phyloP scores from a whole-genome alignment of 2,888 invertebrate species.

The Apotomis betuletana region DNA sequence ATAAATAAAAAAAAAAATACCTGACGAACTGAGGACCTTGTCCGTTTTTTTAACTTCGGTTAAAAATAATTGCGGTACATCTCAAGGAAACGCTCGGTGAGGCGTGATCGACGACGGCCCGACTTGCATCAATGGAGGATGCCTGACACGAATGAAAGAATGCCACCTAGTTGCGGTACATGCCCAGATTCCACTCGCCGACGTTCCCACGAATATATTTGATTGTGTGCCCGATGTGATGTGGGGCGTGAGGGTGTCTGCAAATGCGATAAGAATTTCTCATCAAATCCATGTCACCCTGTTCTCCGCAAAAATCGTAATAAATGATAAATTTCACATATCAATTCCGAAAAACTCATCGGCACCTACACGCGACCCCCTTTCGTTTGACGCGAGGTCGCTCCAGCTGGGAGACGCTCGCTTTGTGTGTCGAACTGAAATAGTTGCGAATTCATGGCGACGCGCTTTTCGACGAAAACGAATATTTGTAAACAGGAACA shows the following conservation, averaged over 20 bases:
- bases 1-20: too few species aligned
- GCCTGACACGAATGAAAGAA: conserved; percentile 29
- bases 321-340: conserved; percentile 28
- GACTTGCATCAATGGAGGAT: conserved; percentile 25
- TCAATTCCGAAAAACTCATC: conserved; percentile 29
- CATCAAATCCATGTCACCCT: conserved; percentile 14
- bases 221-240: conserved; percentile 28
- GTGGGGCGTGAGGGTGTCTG: conserved; percentile 13
- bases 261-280: conserved; percentile 35
- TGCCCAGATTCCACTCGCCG: conserved; percentile 15
- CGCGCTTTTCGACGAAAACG: conserved; percentile 43
- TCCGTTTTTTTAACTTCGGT: too few species aligned
- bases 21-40: too few species aligned
- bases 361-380: conserved; percentile 36
- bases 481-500: conserved; percentile 54
- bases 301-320: conserved; percentile 20
- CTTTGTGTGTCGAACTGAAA: conserved; percentile 60
- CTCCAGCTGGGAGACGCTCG: conserved; percentile 49
- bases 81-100: conserved; percentile 6
- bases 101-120: background rate
- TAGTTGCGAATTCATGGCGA: conserved; percentile 54
- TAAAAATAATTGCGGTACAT: background rate
- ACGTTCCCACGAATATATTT: conserved; percentile 26
- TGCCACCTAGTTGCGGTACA: conserved; percentile 21
- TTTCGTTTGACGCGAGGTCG: conserved; percentile 44